Evolutionary conservation across 2,888 invertebrate genomes (phyloP).

Genomic region (Diachrysia chrysitis): DNA sequence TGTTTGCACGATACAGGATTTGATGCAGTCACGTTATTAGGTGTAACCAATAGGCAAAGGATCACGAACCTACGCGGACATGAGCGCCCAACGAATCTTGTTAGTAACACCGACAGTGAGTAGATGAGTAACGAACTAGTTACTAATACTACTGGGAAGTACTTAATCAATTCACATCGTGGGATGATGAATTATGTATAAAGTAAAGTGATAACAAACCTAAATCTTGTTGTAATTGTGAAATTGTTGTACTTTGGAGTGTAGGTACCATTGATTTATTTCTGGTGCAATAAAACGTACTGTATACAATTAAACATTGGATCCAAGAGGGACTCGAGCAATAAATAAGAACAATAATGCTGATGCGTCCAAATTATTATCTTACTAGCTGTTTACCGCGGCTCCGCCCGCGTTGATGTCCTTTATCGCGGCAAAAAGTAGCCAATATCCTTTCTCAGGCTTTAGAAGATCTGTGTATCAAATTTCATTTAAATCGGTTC

Average conservation of each 20-base stretch:
- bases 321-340: no score
- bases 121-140: conserved; percentile 51
- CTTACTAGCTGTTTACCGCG: no score
- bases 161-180: conserved; percentile 46
- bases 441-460: no score
- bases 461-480: no score
- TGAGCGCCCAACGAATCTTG: conserved; percentile 26
- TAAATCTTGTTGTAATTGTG: conserved; percentile 16
- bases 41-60: conserved; percentile 17
- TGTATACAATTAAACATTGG: no score
- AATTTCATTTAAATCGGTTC: no score
- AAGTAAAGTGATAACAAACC: conserved; percentile 5
- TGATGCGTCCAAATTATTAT: no score
- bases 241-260: conserved; percentile 14
- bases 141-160: conserved; percentile 39
- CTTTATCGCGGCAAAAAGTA: no score
- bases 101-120: conserved; percentile 42
- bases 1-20: background rate
- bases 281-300: no score
- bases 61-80: conserved; percentile 22
- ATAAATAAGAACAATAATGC: no score
- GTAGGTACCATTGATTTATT: background rate
- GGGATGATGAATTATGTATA: conserved; percentile 48
- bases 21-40: conserved; percentile 3
- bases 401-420: no score